Conservation (phyloP, 2,797 vertebrate genomes). For the Thripadectes ignobilis region DNA sequence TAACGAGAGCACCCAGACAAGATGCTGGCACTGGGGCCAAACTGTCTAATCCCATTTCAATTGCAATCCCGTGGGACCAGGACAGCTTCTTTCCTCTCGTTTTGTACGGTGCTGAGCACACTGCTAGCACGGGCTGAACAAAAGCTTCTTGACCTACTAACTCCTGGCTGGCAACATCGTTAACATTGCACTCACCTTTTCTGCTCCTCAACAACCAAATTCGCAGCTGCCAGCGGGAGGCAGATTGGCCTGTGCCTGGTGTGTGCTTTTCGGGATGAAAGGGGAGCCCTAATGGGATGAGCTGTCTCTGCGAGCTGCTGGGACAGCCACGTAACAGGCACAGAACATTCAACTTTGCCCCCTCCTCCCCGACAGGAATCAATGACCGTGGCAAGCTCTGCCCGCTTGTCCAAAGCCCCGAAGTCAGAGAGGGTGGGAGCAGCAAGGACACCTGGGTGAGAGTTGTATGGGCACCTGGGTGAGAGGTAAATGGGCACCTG, state of each 20-base stretch:
- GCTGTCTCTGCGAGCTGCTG: neutral
- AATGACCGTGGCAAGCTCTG: neutral
- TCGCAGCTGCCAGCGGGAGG: neutral
- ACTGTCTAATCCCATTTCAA: conserved; percentile 1
- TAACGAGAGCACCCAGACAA: neutral
- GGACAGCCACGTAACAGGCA: neutral
- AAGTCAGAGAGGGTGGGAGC: neutral
- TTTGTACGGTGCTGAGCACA: neutral
- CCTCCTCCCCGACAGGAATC: neutral
- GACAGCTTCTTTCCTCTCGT: conserved; percentile 34
- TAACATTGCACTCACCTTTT: conserved; percentile 33
- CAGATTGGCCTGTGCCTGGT: conserved; percentile 36
- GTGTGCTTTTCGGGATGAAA: conserved; percentile 8
- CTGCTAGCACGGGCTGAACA: conserved; percentile 4
- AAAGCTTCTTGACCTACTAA: conserved; percentile 67
- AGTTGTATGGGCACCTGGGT: rapidly evolving
- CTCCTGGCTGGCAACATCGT: conserved; percentile 23
- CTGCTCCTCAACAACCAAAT: conserved; percentile 1
- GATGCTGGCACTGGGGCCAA: neutral
- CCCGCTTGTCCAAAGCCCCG: neutral
- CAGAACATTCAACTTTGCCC: conserved; percentile 23
- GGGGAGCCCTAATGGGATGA: conserved; percentile 27
- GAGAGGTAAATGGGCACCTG: rapidly evolving
- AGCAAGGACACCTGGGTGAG: rapidly evolving
- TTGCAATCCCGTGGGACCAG: neutral